Evolutionary conservation across 2,113 vertebrate genomes (phyloP), one percentile per base, ranked within the genome.

Genomic region (Vicugna pacos): DNA sequence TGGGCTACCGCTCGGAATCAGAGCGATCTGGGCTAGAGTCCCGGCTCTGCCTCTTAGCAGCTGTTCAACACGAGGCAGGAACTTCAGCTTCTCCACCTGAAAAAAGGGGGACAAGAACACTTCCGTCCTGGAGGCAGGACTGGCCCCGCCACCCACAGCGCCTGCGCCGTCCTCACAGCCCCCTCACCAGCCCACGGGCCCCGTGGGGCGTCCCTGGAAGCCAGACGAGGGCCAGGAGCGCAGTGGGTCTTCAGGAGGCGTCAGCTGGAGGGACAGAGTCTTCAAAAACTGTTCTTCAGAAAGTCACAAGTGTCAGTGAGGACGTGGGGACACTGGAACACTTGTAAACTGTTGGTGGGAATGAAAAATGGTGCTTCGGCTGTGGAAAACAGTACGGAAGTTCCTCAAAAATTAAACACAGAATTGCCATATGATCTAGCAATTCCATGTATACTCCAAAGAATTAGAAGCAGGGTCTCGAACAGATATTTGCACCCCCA

Each of bases 71-170:
- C 26, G 64, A 35, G 8, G 28, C 35, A 26, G 22, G 58, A 28
- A 52, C 20, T 48, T 83, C 13, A 6, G 26, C 58, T 60, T 83
- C 32, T 65, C 64, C 24, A 58, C 32, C 48, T 94, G 48, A 30
- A 62, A 82, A 89, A 42, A 17, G 48, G 8, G 20, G 8, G 76
- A n/a, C 70, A 24, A 56, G 83, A 84, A 58, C 17, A 64, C 28
- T 12, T 32, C 16, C 58, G 65, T 60, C 17, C 16, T 48, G 46
- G 52, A 69, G 24, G 42, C 30, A 69, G 19, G 24, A 26, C 4
- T 15, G 19, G 4, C 52, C 2, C 22, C 2, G 5, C 20, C 65
- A 28, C 54, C n/a, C 26, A 9, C 3, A 69, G 14, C 22, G 1
- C 52, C 67, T 86, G 3, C 17, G n/a, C 42, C 16, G 1, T 32